phyloP scores from a whole-genome alignment of 2,888 invertebrate genomes.

The Spilarctia lutea region DNA sequence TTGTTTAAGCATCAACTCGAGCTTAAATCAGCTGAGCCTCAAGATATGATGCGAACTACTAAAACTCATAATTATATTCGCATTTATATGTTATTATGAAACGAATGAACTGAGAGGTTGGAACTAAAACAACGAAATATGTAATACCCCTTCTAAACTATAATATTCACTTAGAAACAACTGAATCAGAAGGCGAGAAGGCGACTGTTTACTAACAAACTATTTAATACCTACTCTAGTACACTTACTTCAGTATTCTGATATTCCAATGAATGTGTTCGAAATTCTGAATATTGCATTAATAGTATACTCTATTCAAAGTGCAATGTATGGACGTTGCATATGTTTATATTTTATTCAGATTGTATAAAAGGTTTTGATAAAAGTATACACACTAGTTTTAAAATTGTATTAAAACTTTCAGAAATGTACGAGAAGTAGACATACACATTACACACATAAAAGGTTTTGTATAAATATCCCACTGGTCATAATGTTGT shows the following conservation, averaged over 20 bases:
- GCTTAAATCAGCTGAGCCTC: neutral
- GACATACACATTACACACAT: no score
- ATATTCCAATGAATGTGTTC: slow-evolving; percentile 10
- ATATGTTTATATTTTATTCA: neutral
- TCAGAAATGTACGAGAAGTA: neutral
- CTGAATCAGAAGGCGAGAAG: slow-evolving; percentile 21
- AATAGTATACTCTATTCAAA: neutral
- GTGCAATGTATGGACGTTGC: neutral
- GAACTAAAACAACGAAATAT: neutral
- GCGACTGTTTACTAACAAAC: slow-evolving; percentile 26
- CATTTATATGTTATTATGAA: slow-evolving; percentile 1
- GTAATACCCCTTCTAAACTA: neutral
- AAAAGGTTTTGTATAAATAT: no score
- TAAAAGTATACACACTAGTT: neutral
- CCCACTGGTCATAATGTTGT: no score
- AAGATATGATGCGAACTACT: neutral
- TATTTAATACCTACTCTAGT: slow-evolving; percentile 29
- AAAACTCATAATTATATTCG: neutral
- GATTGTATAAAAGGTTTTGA: neutral
- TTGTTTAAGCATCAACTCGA: neutral
- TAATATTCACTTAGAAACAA: slow-evolving; percentile 31
- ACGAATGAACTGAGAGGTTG: slow-evolving; percentile 11
- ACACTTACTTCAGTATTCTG: slow-evolving; percentile 12
- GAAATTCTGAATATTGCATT: slow-evolving; percentile 23
- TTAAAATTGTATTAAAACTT: neutral